phyloP scores from a whole-genome alignment of 2,888 invertebrate genomes.

The Serrognathus titanus region DNA sequence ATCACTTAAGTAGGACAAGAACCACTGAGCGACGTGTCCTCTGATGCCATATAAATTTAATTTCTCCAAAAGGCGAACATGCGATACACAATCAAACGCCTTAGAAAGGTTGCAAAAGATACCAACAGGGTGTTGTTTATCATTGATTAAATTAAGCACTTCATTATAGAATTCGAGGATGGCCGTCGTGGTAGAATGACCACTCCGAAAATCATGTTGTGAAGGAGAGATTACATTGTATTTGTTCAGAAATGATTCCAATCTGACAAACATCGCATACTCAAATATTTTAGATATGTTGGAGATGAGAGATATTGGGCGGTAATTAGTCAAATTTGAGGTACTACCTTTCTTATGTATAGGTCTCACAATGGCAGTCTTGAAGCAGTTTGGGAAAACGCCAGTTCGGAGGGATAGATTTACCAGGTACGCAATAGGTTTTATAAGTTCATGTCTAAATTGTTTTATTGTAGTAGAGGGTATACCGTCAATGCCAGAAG shows the following conservation, averaged over 20 bases:
- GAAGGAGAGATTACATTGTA: background rate
- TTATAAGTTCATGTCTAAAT: background rate
- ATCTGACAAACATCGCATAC: background rate
- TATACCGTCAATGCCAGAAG: background rate
- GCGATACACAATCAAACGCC: conserved; percentile 3
- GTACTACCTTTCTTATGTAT: background rate
- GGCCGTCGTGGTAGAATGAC: background rate
- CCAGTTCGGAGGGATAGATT: background rate
- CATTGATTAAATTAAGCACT: background rate
- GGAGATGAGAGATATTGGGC: background rate
- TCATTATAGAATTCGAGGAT: background rate
- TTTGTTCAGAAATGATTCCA: background rate
- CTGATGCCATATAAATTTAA: background rate
- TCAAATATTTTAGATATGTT: conserved; percentile 1
- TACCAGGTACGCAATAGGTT: background rate
- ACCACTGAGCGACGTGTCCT: background rate
- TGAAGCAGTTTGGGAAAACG: background rate
- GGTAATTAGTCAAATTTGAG: background rate
- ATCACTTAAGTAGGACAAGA: background rate
- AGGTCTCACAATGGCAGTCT: background rate
- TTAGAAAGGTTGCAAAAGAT: background rate
- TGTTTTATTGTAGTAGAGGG: background rate
- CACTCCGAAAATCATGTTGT: background rate
- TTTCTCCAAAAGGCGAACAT: background rate
- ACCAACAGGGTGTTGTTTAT: background rate